Evolutionary conservation across 2,888 invertebrate species (phyloP), one percentile per base, ranked within the genome.

Genomic region (Chymomyza caudatula): DNA sequence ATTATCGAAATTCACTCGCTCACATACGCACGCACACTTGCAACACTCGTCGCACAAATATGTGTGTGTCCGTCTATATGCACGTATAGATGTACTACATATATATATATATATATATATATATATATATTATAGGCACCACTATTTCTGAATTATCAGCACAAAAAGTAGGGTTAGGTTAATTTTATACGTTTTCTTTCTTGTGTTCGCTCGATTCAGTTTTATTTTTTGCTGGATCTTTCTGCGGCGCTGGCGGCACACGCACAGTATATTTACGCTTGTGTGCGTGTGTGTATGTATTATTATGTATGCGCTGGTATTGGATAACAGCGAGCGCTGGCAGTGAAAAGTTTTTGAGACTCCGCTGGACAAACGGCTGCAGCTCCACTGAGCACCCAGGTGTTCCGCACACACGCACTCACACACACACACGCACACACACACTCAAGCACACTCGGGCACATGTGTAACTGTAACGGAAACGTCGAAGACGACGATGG

Each of bases 101-200:
- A 15, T 54, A 42, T 25, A 15, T 54, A 51, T 29, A 66, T 54
- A 69, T 25, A 47, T 53, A 59, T 51, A 55, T 43, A 60, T 42
- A n/a, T 49, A 44, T 63, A 49, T 66, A 67, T 70, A 58, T 65
- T 63, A 64, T 62, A 67, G 65, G 63, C 73, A 71, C 69, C 82
- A 79, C 78, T 79, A 79, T 79, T 79, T 79, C 77, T 82, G 77
- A 84, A 84, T 82, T 82, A 84, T 84, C 84, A 84, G 77, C 81
- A 69, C 52, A 70, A 78, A 74, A 82, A 82, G 82, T 82, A 84
- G 84, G 82, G 82, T 82, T 82, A 82, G 84, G 82, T 82, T 85
- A 77, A 80, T 67, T 82, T 82, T 85, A 80, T 80, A 82, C 77
- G 74, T 77, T 62, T 71, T 70, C 66, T 66, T 72, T 37, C n/a